Evolutionary conservation across 1,140 invertebrate genomes (phyloP).

Genomic region (Triops cancriformis): DNA sequence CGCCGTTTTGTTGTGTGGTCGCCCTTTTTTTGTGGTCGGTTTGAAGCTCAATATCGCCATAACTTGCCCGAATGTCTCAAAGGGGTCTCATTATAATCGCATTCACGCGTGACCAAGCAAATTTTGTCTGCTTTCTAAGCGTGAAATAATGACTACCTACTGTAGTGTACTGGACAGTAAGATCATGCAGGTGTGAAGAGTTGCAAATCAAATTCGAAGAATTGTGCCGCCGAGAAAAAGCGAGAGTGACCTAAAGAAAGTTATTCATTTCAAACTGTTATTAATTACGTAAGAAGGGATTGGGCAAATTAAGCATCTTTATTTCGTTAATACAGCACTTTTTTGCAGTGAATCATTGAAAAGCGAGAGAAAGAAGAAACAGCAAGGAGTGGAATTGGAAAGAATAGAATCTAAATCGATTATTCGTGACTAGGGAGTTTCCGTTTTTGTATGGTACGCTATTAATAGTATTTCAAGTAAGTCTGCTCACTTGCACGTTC

Average conservation of each 20-base stretch:
- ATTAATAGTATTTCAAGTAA: too few relatives aligned
- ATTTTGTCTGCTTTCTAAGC: background rate
- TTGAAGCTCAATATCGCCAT: background rate
- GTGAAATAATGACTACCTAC: background rate
- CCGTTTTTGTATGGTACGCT: background rate
- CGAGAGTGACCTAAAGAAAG: background rate
- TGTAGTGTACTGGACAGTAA: background rate
- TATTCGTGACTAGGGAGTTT: background rate
- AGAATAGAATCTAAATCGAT: background rate
- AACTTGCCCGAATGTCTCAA: background rate
- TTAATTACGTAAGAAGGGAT: too few relatives aligned
- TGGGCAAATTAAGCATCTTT: too few relatives aligned
- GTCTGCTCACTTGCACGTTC: background rate
- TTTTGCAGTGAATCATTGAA: too few relatives aligned
- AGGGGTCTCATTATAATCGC: background rate
- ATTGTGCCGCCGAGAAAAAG: too few relatives aligned
- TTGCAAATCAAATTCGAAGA: background rate
- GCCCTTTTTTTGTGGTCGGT: background rate
- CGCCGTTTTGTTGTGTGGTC: background rate
- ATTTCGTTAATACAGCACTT: too few relatives aligned
- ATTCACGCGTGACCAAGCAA: constrained; percentile 1
- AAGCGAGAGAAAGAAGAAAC: too few relatives aligned
- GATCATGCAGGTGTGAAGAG: background rate
- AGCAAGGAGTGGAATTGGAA: too few relatives aligned
- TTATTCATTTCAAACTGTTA: background rate